phyloP scores from a whole-genome alignment of 1,140 invertebrate species.

The Papilio aristodemus region DNA sequence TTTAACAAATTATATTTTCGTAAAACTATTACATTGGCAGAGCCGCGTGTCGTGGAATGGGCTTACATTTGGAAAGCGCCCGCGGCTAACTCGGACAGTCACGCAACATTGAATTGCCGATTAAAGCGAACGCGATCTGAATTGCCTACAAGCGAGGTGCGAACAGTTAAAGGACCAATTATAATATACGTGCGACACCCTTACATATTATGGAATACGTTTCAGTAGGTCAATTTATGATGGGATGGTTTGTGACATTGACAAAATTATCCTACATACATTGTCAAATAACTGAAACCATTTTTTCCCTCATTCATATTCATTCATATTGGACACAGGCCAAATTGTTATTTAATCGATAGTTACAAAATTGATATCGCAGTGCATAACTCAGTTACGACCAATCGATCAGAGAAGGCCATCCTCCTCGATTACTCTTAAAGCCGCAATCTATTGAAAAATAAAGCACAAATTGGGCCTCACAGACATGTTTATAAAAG shows the following conservation, averaged over 20 bases:
- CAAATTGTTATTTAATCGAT: no score
- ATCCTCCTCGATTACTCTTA: no score
- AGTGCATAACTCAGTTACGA: no score
- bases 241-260: background rate
- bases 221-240: background rate
- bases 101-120: slow-evolving; percentile 55
- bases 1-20: slow-evolving; percentile 9
- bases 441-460: no score
- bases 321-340: no score
- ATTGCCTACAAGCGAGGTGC: slow-evolving; percentile 34
- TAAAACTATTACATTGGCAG: slow-evolving; percentile 22
- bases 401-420: no score
- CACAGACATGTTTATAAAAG: no score
- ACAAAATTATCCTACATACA: background rate
- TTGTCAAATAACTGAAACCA: no score
- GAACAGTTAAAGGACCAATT: slow-evolving; percentile 29
- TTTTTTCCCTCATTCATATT: no score
- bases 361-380: no score
- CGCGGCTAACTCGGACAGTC: slow-evolving; percentile 44
- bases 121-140: slow-evolving; percentile 43
- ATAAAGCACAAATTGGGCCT: no score
- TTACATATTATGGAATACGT: slow-evolving; percentile 2
- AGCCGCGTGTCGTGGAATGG: slow-evolving; percentile 36
- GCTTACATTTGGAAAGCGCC: slow-evolving; percentile 63
- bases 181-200: slow-evolving; percentile 19